Evolutionary conservation across 2,113 vertebrate species (phyloP).

Genomic region (Polypterus bichir): DNA sequence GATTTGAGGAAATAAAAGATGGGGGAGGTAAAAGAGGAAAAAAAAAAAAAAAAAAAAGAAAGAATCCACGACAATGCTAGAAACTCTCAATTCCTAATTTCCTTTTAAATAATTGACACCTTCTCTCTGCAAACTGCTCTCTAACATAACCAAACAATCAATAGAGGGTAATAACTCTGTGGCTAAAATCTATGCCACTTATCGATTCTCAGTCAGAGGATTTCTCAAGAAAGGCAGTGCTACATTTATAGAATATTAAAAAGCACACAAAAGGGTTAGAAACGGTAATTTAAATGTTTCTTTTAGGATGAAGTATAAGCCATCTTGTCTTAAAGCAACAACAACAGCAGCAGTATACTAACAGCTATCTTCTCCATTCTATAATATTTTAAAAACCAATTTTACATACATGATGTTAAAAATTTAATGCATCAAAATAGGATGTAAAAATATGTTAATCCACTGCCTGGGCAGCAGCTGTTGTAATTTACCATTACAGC

Average conservation of each 20-base stretch:
- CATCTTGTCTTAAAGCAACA: no score
- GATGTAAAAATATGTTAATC: no score
- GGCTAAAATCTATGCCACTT: neutral
- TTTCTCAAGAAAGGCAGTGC: neutral
- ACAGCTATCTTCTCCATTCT: no score
- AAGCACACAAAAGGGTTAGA: neutral
- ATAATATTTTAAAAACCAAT: no score
- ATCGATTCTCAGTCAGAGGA: neutral
- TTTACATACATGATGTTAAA: no score
- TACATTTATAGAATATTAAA: neutral
- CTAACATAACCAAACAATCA: constrained; percentile 6
- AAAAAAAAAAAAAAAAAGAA: neutral
- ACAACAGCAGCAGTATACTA: no score
- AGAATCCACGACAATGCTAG: neutral
- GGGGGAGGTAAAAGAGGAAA: neutral
- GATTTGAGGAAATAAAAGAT: no score
- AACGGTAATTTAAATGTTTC: neutral
- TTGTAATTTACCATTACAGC: no score
- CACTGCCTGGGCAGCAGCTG: no score
- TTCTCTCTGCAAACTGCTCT: neutral
- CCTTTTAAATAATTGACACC: neutral
- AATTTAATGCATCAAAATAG: no score
- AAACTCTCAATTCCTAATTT: neutral
- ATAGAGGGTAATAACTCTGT: constrained; percentile 1
- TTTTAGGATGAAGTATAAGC: neutral